Conservation (phyloP, 2,113 vertebrate genomes). For the Syngnathus floridae region DNA sequence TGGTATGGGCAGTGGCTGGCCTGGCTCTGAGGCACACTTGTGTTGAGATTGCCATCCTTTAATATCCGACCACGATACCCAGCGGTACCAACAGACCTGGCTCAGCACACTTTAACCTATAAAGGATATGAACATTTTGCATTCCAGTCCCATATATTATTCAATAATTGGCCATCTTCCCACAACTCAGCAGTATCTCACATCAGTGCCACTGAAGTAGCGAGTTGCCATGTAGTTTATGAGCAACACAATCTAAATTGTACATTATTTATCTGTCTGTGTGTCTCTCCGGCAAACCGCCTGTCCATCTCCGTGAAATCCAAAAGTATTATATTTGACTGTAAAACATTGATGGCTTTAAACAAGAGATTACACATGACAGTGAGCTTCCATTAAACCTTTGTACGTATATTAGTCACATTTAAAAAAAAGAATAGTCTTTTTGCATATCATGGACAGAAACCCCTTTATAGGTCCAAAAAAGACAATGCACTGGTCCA, state of each 20-base stretch:
- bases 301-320: too few relatives aligned
- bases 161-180: constrained; percentile 64
- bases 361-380: too few relatives aligned
- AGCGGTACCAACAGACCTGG: constrained; percentile 42
- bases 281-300: too few relatives aligned
- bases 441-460: too few relatives aligned
- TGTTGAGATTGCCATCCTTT: constrained; percentile 44
- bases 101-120: constrained; percentile 58
- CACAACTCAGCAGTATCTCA: constrained; percentile 70
- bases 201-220: constrained; percentile 42
- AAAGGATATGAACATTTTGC: constrained; percentile 61
- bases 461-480: too few relatives aligned
- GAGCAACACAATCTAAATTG: constrained; percentile 47
- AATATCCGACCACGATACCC: constrained; percentile 58
- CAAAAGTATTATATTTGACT: too few relatives aligned
- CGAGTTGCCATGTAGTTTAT: constrained; percentile 36
- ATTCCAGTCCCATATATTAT: constrained; percentile 65
- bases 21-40: constrained; percentile 50
- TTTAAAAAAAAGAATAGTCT: too few relatives aligned
- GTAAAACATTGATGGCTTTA: too few relatives aligned
- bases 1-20: constrained; percentile 43
- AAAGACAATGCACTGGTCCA: too few relatives aligned
- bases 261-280: constrained; percentile 9
- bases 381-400: too few relatives aligned
- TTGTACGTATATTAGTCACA: too few relatives aligned